These are phyloP conservation scores for Onychostoma macrolepis DNA, from an alignment of 2,113 vertebrate species.

Conservation along the genomic window DNA sequence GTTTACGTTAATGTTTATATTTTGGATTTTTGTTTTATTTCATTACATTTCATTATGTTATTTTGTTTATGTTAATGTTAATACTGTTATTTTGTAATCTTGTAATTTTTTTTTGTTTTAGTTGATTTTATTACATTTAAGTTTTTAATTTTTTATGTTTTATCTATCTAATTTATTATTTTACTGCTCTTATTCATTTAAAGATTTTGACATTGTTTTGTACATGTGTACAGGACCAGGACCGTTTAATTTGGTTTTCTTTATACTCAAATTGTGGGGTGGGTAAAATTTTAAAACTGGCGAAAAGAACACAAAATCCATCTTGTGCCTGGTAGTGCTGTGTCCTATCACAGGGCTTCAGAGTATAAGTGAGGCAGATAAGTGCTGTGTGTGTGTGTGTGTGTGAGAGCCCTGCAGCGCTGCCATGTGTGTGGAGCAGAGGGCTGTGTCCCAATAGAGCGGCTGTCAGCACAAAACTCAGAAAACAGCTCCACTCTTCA, in stretches of 20 bases:
- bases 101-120: background rate
- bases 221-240: background rate
- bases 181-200: background rate
- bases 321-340: too few relatives aligned
- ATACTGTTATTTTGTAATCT: background rate
- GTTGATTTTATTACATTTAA: background rate
- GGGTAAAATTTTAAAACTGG: background rate
- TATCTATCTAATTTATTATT: background rate
- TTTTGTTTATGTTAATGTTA: background rate
- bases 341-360: background rate
- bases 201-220: background rate
- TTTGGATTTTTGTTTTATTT: background rate
- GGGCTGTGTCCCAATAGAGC: constrained; percentile 63
- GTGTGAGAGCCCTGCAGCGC: background rate
- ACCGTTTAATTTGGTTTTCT: background rate
- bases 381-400: background rate
- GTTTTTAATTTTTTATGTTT: too few relatives aligned
- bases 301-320: background rate
- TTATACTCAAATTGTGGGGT: background rate
- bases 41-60: background rate
- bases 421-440: constrained; percentile 42
- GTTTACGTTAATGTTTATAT: background rate
- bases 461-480: constrained; percentile 77
- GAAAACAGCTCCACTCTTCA: constrained; percentile 75
- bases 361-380: constrained; percentile 18